Conservation (phyloP, 2,113 vertebrate species). For the Psilopsiagon aurifrons region DNA sequence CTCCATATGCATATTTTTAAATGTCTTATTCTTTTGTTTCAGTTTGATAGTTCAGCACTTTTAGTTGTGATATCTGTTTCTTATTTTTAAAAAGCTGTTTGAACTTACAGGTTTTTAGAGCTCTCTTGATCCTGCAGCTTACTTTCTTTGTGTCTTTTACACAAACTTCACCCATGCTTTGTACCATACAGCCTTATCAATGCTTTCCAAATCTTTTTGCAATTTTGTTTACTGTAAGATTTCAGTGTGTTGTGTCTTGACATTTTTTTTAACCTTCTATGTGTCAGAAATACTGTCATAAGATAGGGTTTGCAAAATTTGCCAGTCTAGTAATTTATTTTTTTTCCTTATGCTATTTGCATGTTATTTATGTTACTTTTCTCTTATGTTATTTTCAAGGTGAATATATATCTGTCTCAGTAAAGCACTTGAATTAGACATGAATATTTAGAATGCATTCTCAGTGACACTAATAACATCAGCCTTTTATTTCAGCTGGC, state of each 20-base stretch:
- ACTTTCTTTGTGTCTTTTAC: slow-evolving; percentile 14
- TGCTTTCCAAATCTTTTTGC: background rate
- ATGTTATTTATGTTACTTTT: background rate
- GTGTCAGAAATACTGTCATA: background rate
- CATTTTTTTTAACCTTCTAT: background rate
- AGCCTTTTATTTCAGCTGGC: background rate
- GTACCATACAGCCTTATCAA: background rate
- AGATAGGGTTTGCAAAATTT: background rate
- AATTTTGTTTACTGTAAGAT: slow-evolving; percentile 26
- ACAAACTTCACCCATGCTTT: background rate
- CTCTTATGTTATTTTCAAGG: slow-evolving; percentile 1
- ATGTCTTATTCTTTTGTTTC: background rate
- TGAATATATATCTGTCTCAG: background rate
- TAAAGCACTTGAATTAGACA: background rate
- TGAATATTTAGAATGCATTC: background rate
- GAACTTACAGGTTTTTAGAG: background rate
- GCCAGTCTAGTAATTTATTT: background rate
- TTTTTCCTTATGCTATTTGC: background rate
- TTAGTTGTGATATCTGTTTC: background rate
- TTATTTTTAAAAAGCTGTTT: background rate
- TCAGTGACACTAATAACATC: background rate
- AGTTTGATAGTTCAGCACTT: background rate
- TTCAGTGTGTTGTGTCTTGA: background rate
- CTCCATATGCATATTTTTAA: background rate
- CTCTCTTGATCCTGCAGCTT: background rate